phyloP scores from a whole-genome alignment of 2,888 invertebrate species.

The Leptopilina myrica region DNA sequence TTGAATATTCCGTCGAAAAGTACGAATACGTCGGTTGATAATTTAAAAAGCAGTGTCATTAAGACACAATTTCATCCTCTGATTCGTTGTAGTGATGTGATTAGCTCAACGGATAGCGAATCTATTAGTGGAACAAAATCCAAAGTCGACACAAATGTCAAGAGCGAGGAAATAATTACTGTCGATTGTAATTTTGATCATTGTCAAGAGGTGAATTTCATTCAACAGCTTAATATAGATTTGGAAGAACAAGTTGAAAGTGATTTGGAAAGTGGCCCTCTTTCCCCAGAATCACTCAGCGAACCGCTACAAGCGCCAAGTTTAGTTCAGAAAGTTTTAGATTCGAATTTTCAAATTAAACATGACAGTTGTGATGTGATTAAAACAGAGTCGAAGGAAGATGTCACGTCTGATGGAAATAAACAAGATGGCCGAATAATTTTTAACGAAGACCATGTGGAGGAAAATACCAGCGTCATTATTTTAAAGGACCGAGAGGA shows the following conservation, averaged over 20 bases:
- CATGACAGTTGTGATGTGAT: not conserved
- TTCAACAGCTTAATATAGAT: conserved; percentile 13
- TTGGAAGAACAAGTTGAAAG: conserved; percentile 10
- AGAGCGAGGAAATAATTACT: conserved; percentile 2
- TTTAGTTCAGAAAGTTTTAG: conserved; percentile 3
- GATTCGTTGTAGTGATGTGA: not conserved
- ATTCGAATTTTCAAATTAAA: not conserved
- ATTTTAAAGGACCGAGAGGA: not conserved
- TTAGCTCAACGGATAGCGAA: not conserved
- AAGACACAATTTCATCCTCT: not conserved
- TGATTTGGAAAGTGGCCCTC: conserved; percentile 3
- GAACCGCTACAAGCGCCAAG: conserved; percentile 28
- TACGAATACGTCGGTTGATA: not conserved
- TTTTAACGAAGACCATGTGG: not conserved
- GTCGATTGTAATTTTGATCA: conserved; percentile 13
- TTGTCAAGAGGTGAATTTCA: conserved; percentile 7
- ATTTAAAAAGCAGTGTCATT: not conserved
- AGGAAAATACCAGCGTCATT: not conserved
- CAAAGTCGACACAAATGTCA: too few species aligned
- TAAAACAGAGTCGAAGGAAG: not conserved
- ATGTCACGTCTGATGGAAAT: not conserved
- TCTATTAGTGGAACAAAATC: not conserved
- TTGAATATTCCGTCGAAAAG: conserved; percentile 2
- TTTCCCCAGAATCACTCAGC: not conserved
- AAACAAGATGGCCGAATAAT: not conserved